Evolutionary conservation across 1,140 invertebrate genomes (phyloP).

Genomic region (Chlorops oryzae): DNA sequence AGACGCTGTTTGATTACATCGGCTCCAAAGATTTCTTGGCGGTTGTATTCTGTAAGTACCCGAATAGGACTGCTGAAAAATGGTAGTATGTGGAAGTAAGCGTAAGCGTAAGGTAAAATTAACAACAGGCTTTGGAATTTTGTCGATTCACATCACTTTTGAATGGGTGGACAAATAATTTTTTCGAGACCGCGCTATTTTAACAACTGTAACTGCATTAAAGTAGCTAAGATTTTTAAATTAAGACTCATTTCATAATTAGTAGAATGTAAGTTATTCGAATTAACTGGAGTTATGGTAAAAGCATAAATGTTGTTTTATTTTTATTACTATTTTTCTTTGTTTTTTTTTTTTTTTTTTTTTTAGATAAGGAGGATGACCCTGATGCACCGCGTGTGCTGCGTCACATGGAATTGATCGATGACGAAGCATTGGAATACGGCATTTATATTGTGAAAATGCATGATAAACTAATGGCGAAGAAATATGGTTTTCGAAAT

Average conservation of each 20-base stretch:
- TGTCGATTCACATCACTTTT: background rate
- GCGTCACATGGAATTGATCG: conserved; percentile 81
- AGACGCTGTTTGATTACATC: conserved; percentile 78
- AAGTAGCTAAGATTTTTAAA: too few species aligned
- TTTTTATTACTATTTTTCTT: conserved; percentile 17
- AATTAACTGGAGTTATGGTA: background rate
- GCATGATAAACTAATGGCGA: conserved; percentile 84
- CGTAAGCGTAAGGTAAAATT: conserved; percentile 18
- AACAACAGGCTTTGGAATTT: background rate
- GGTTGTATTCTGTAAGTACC: conserved; percentile 88
- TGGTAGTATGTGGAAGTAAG: conserved; percentile 11
- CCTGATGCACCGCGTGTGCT: conserved; percentile 67
- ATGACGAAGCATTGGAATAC: conserved; percentile 85
- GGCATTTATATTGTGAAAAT: conserved; percentile 89
- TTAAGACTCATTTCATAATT: background rate
- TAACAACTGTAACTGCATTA: conserved; percentile 47
- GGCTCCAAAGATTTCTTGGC: conserved; percentile 87
- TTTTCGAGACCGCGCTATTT: conserved; percentile 25
- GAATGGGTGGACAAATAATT: conserved; percentile 4
- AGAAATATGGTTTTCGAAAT: conserved; percentile 85
- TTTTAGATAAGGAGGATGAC: conserved; percentile 76
- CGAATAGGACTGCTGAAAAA: background rate
- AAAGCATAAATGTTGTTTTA: conserved; percentile 1
- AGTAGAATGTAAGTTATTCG: background rate
- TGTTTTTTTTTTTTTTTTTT: conserved; percentile 12